A percentile compares a stretch with the other conserved stretches of the same genome.
Conservation (phyloP, 2,888 invertebrate species). For the Hypomecis punctinalis region DNA sequence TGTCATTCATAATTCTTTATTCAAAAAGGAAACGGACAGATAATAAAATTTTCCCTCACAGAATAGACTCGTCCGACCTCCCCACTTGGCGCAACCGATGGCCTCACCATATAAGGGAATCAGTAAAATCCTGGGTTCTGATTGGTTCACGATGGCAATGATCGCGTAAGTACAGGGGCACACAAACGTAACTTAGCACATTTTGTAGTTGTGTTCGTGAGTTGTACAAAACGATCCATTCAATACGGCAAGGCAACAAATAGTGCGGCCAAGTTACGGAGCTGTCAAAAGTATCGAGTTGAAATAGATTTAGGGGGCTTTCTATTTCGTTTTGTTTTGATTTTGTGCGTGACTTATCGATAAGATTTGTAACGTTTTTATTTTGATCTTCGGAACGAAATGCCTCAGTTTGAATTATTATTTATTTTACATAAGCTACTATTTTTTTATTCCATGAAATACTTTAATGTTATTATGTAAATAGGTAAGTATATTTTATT, state of each 20-base stretch:
- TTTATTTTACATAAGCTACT: no score
- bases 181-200: slow-evolving; percentile 54
- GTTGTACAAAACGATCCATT: slow-evolving; percentile 67
- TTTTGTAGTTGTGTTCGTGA: slow-evolving; percentile 57
- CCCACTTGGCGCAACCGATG: slow-evolving; percentile 82
- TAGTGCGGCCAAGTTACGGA: slow-evolving; percentile 52
- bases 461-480: no score
- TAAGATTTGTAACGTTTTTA: slow-evolving; percentile 8
- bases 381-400: slow-evolving; percentile 2
- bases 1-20: slow-evolving; percentile 36
- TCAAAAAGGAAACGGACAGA: slow-evolving; percentile 40
- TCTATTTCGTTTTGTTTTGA: slow-evolving; percentile 3
- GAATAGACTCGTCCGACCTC: slow-evolving; percentile 79
- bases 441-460: not conserved
- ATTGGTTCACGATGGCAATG: slow-evolving; percentile 87
- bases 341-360: slow-evolving; percentile 9
- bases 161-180: slow-evolving; percentile 73
- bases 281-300: slow-evolving; percentile 39
- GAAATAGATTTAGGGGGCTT: slow-evolving; percentile 2
- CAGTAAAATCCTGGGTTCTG: slow-evolving; percentile 86
- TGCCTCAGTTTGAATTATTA: not conserved
- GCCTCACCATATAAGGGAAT: slow-evolving; percentile 94
- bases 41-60: slow-evolving; percentile 51
- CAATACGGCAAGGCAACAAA: slow-evolving; percentile 51
- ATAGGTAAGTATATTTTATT: no score